A percentile compares a stretch with the other conserved stretches of the same genome.
Evolutionary conservation across 2,888 invertebrate genomes (phyloP).

Genomic region (Melangyna quadrimaculata): DNA sequence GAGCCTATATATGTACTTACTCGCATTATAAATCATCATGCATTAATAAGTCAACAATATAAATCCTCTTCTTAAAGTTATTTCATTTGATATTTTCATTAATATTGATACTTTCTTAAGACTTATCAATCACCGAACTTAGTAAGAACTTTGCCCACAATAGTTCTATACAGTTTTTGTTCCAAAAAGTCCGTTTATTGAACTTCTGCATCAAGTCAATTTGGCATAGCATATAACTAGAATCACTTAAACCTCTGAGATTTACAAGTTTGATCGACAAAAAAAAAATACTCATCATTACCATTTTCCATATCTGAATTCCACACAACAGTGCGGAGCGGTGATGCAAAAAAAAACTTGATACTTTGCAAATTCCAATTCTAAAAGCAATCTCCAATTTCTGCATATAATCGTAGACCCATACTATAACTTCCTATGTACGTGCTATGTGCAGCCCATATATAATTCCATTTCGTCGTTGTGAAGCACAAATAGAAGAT

Average conservation of each 20-base stretch:
- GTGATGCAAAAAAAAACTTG: not conserved
- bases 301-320: constrained; percentile 2
- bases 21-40: not conserved
- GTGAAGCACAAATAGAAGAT: constrained; percentile 55
- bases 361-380: constrained; percentile 2
- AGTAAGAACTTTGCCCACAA: constrained; percentile 45
- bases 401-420: not conserved
- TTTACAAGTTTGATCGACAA: constrained; percentile 51
- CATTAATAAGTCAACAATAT: not conserved
- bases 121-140: constrained; percentile 50
- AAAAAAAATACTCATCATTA: constrained; percentile 52
- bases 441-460: constrained; percentile 11
- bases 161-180: not conserved
- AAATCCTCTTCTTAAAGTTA: not conserved
- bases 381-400: constrained; percentile 25
- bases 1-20: too few species aligned
- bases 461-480: constrained; percentile 57
- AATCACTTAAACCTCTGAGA: constrained; percentile 43
- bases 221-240: not conserved
- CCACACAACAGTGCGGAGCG: not conserved
- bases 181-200: constrained; percentile 19
- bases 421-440: not conserved
- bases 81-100: constrained; percentile 41
- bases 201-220: constrained; percentile 46
- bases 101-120: constrained; percentile 46